phyloP scores from a whole-genome alignment of 2,797 vertebrate species.

The Spinus pinus region DNA sequence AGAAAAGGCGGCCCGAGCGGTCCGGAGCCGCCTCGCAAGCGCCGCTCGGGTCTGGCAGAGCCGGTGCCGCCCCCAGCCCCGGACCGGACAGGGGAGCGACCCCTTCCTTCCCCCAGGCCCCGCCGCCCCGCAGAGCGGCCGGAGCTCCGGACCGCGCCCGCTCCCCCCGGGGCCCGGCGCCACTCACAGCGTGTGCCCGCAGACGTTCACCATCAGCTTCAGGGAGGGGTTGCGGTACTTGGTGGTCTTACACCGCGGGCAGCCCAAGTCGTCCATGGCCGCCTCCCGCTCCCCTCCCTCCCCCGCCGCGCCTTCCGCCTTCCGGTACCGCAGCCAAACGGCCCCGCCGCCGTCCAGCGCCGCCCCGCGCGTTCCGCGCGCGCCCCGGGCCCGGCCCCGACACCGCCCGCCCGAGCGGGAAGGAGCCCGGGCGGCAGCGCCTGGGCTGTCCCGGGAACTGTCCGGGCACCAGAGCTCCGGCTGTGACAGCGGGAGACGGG shows the following conservation, averaged over 20 bases:
- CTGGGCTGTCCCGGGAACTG: background rate
- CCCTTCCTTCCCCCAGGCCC: background rate
- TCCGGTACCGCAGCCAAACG: background rate
- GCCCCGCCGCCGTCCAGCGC: background rate
- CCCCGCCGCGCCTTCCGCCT: background rate
- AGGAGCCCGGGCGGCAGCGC: background rate
- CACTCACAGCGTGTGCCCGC: conserved; percentile 98
- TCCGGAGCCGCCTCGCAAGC: background rate
- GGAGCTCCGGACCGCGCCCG: background rate
- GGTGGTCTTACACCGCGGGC: conserved; percentile 95
- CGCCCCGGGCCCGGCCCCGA: background rate
- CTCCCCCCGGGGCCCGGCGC: background rate
- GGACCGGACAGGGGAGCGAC: background rate
- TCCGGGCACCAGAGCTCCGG: background rate
- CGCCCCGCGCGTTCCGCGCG: conserved; percentile 14
- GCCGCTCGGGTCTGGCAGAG: background rate
- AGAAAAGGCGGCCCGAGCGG: too few relatives aligned
- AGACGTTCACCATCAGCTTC: conserved; percentile 98
- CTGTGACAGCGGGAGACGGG: fast-evolving
- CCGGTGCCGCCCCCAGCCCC: background rate
- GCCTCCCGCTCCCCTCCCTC: background rate
- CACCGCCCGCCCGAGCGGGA: background rate
- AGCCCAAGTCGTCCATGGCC: conserved; percentile 92
- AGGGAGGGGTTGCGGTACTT: conserved; percentile 96
- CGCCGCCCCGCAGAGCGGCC: background rate